These are phyloP conservation scores for Clamator glandarius DNA, from an alignment of 2,797 vertebrate species.

Conservation along the genomic window DNA sequence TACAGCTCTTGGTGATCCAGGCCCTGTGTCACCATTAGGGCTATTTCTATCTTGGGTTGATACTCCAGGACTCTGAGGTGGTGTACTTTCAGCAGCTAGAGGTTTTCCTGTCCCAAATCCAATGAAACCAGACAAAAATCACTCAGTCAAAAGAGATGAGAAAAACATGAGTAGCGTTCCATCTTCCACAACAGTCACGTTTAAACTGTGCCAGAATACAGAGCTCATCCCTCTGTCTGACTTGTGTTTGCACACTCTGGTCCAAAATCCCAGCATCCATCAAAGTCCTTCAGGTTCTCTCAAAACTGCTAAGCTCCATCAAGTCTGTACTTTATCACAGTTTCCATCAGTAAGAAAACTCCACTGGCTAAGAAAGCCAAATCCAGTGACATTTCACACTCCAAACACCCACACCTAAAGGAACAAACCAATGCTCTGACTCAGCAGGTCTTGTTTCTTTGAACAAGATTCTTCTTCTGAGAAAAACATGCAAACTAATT, in stretches of 20 bases:
- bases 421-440: background rate
- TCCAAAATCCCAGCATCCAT: background rate
- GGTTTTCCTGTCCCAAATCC: conserved; percentile 56
- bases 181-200: background rate
- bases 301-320: background rate
- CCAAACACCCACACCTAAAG: background rate
- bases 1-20: conserved; percentile 18
- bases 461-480: background rate
- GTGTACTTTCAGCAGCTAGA: background rate
- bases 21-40: background rate
- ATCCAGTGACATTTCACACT: background rate
- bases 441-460: background rate
- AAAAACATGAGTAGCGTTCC: background rate
- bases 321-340: background rate
- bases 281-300: background rate
- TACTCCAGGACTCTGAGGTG: background rate
- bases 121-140: background rate
- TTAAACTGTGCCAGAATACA: background rate
- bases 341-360: background rate
- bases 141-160: background rate
- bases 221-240: background rate
- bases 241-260: background rate
- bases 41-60: conserved; percentile 35
- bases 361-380: background rate
- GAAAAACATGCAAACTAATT: background rate